These are phyloP conservation scores for Heteropelma amictum DNA, from an alignment of 2,888 invertebrate species.

Conservation along the genomic window DNA sequence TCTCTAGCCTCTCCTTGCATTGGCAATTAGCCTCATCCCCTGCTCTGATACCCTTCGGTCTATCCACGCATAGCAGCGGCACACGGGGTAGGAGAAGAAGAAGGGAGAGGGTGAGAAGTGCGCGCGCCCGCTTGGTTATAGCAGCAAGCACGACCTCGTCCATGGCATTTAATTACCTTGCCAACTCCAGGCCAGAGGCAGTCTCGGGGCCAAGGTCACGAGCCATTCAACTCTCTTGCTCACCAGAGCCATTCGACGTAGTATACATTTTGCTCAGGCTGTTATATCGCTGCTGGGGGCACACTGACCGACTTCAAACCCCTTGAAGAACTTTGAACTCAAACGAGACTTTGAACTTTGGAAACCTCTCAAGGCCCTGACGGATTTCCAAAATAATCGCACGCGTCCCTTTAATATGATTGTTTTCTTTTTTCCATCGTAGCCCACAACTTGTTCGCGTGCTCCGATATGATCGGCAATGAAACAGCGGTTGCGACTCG, in stretches of 20 bases:
- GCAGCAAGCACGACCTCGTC: slow-evolving; percentile 67
- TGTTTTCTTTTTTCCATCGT: not conserved
- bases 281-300: slow-evolving; percentile 62
- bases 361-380: slow-evolving; percentile 9
- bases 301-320: slow-evolving; percentile 76
- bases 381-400: slow-evolving; percentile 15
- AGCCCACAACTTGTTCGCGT: not conserved
- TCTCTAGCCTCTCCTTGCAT: slow-evolving; percentile 69
- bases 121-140: slow-evolving; percentile 68
- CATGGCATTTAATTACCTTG: slow-evolving; percentile 77
- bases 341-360: slow-evolving; percentile 42
- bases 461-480: not conserved
- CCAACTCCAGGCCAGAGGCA: slow-evolving; percentile 69
- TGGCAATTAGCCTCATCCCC: slow-evolving; percentile 76
- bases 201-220: slow-evolving; percentile 76
- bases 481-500: no score
- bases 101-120: slow-evolving; percentile 45
- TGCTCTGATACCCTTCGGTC: slow-evolving; percentile 70
- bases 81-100: slow-evolving; percentile 21
- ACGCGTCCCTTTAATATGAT: not conserved
- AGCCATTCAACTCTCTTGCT: slow-evolving; percentile 73
- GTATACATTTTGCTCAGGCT: slow-evolving; percentile 64
- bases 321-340: slow-evolving; percentile 52
- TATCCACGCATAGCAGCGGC: slow-evolving; percentile 61
- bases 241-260: slow-evolving; percentile 49